Evolutionary conservation across 2,888 invertebrate species (phyloP), one percentile per base, ranked within the genome.

Genomic region (Rapana venosa): DNA sequence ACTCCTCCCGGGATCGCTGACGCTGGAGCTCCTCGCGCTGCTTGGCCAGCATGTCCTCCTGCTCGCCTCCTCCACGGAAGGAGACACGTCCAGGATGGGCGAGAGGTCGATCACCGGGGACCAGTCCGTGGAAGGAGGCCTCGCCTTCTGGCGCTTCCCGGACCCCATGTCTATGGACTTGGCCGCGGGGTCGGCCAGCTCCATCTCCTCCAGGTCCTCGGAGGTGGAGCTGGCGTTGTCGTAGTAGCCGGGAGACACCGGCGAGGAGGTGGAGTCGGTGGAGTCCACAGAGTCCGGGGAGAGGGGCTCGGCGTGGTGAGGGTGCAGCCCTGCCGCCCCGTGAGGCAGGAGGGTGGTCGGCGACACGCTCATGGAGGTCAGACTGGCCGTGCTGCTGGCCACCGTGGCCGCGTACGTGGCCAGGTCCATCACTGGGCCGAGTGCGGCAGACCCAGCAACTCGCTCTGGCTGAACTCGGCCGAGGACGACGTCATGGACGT

Each of bases 81-180:
- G 96, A 0, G 96, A 96, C 6, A 96, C 96, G 92, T 96, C 96
- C 61, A 96, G 87, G 70, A 96, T 96, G 0, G 96, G 96, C 2
- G 96, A 96, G 6, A 96, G 93, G 89, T 96, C 96, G 66, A 96
- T 96, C 15, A 96, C 96, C 5, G 96, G 96, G 0, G 96, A 96
- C 96, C 96, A 96, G 92, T 96, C 96, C 0, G 95, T 94, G 13
- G 94, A 94, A 11, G 96, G 94, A 0, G 96, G 96, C 35, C 95
- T 91, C 0, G 93, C 95, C 89, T 95, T 95, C 92, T 95, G 95
- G 58, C 96, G 91, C 91, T 95, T 95, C 36, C 93, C 93, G n/a
- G 94, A 94, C 90, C 95, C 95, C 90, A 95, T 95, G 91, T 96
- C 96, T 58, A 96, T 96, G 20, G 94, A 92, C 90, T 96, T 96